Percentiles rank a stretch among this genome's conserved stretches.
Conservation (phyloP, 2,113 vertebrate genomes). For the Gymnogyps californianus region DNA sequence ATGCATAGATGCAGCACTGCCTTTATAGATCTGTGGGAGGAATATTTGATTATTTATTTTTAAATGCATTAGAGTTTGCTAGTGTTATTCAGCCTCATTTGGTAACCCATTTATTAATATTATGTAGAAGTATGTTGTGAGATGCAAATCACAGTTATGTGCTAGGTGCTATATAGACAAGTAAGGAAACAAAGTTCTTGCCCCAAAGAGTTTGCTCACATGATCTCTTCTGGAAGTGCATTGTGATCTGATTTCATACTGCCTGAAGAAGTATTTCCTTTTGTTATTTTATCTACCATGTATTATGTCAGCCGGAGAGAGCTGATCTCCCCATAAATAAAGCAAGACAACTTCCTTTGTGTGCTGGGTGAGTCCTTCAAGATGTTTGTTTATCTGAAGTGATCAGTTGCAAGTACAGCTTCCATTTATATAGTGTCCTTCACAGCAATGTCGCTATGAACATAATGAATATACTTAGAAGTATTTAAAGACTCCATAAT, state of each 20-base stretch:
- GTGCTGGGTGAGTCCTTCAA: not conserved
- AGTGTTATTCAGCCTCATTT: not conserved
- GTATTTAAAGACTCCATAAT: not conserved
- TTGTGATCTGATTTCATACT: not conserved
- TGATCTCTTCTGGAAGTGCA: not conserved
- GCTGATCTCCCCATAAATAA: not conserved
- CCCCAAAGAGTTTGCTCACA: not conserved
- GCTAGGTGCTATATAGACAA: not conserved
- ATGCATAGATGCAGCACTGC: not conserved
- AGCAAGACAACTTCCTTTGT: not conserved
- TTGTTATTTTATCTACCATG: not conserved
- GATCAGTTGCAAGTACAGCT: not conserved
- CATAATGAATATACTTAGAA: not conserved
- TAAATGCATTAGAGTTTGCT: not conserved
- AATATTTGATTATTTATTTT: constrained; percentile 7
- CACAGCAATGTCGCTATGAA: not conserved
- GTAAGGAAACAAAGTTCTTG: not conserved
- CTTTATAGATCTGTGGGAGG: not conserved
- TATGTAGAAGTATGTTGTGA: not conserved
- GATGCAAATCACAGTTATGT: not conserved
- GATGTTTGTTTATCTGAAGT: constrained; percentile 1
- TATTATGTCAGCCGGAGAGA: not conserved
- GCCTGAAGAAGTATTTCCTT: not conserved
- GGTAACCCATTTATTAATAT: not conserved
- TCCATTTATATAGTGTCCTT: constrained; percentile 9